Conservation (phyloP, 2,888 invertebrate species). For the Blastobasis lacticolella region DNA sequence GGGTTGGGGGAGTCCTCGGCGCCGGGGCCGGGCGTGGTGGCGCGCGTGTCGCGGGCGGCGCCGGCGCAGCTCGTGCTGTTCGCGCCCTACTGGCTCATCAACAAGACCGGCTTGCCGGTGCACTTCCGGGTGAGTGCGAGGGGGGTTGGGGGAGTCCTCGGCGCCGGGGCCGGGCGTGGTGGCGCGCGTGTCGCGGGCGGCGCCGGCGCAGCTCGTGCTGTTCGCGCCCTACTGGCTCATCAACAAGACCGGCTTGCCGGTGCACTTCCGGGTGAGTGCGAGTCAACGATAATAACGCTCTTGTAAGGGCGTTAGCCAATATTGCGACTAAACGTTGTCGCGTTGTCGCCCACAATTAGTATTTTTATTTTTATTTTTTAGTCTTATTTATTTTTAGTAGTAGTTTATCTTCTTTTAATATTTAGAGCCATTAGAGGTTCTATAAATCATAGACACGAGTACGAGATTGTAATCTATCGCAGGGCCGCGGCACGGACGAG, state of each 20-base stretch:
- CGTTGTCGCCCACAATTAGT: too few relatives aligned
- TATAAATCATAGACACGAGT: too few relatives aligned
- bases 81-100: slow-evolving; percentile 91
- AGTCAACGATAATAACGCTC: too few relatives aligned
- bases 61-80: slow-evolving; percentile 74
- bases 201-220: slow-evolving; percentile 73
- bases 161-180: slow-evolving; percentile 77
- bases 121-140: slow-evolving; percentile 78
- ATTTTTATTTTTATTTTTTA: too few relatives aligned
- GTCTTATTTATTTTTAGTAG: too few relatives aligned
- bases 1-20: too few relatives aligned
- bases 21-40: slow-evolving; percentile 78
- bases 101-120: slow-evolving; percentile 88
- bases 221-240: slow-evolving; percentile 91
- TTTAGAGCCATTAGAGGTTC: too few relatives aligned
- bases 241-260: slow-evolving; percentile 88
- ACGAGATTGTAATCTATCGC: slow-evolving; percentile 1
- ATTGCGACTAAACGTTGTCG: too few relatives aligned
- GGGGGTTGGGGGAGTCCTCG: too few relatives aligned
- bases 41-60: slow-evolving; percentile 79
- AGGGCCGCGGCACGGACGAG: slow-evolving; percentile 78
- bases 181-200: slow-evolving; percentile 79
- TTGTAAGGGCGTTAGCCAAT: too few relatives aligned
- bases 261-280: slow-evolving; percentile 80
- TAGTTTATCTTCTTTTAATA: too few relatives aligned